Percentiles rank a stretch among this genome's conserved stretches.
Evolutionary conservation across 1,140 invertebrate species (phyloP).

Genomic region (Protaetia brevitarsis): DNA sequence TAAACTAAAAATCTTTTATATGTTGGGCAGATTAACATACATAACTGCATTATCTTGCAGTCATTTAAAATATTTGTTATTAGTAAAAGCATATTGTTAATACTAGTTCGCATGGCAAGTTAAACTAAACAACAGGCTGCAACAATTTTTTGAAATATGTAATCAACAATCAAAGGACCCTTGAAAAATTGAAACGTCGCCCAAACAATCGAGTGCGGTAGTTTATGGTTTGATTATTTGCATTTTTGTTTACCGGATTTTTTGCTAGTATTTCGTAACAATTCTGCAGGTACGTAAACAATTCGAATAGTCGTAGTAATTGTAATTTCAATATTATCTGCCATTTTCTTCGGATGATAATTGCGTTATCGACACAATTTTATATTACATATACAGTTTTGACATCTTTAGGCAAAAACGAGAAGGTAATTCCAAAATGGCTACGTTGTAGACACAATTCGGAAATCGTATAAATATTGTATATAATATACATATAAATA

Average conservation of each 20-base stretch:
- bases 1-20: too few species aligned
- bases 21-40: too few species aligned
- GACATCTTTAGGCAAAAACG: slow-evolving; percentile 9
- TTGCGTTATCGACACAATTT: neutral
- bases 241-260: slow-evolving; percentile 22
- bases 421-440: slow-evolving; percentile 9
- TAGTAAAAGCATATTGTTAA: too few species aligned
- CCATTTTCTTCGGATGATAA: neutral
- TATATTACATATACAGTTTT: neutral
- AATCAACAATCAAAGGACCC: slow-evolving; percentile 5
- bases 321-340: neutral
- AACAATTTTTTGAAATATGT: neutral
- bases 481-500: slow-evolving; percentile 17
- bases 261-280: slow-evolving; percentile 20
- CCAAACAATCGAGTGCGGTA: neutral
- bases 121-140: neutral
- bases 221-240: slow-evolving; percentile 10
- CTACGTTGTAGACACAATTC: slow-evolving; percentile 10
- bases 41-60: too few species aligned
- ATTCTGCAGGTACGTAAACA: slow-evolving; percentile 15
- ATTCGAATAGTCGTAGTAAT: slow-evolving; percentile 2
- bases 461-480: slow-evolving; percentile 1
- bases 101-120: too few species aligned
- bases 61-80: too few species aligned
- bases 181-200: slow-evolving; percentile 11